phyloP scores from a whole-genome alignment of 92 coral and sea anemone species.

The Umimayanthus kanabou region DNA sequence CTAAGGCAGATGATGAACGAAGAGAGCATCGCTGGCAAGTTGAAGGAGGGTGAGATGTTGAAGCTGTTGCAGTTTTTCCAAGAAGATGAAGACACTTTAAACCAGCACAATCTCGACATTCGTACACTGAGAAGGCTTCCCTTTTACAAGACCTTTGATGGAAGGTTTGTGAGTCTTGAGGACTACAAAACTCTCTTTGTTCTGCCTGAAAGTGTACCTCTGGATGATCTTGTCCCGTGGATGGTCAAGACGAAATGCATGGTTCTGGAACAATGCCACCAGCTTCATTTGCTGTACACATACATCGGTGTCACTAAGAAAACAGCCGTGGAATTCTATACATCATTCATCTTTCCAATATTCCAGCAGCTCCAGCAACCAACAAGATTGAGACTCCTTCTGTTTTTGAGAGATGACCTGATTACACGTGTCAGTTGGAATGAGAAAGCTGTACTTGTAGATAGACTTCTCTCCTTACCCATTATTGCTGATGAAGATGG shows the following conservation, averaged over 20 bases:
- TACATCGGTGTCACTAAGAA: slow-evolving; percentile 34
- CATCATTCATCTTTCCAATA: slow-evolving; percentile 36
- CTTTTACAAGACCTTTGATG: slow-evolving; percentile 48
- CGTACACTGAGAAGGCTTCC: slow-evolving; percentile 44
- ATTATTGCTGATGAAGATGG: slow-evolving; percentile 37
- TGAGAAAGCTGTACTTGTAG: slow-evolving; percentile 35
- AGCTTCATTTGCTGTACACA: slow-evolving; percentile 38
- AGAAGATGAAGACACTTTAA: slow-evolving; percentile 34
- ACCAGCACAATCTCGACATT: slow-evolving; percentile 33
- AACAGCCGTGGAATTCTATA: slow-evolving; percentile 46
- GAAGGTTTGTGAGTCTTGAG: slow-evolving; percentile 42
- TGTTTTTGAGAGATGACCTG: slow-evolving; percentile 37
- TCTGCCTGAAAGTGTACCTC: slow-evolving; percentile 44
- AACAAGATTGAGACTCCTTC: slow-evolving; percentile 13
- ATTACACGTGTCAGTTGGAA: not conserved
- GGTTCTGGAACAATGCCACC: slow-evolving; percentile 41
- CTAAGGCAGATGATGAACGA: slow-evolving; percentile 32
- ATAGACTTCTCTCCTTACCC: slow-evolving; percentile 18
- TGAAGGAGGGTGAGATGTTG: slow-evolving; percentile 35
- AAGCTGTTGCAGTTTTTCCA: slow-evolving; percentile 49
- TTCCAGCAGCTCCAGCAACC: slow-evolving; percentile 32
- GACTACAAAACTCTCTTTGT: slow-evolving; percentile 24
- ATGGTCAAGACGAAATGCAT: slow-evolving; percentile 26
- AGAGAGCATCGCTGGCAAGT: slow-evolving; percentile 17
- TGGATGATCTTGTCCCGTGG: slow-evolving; percentile 38